Base-by-base conservation (phyloP, 2,888 invertebrate species). In the Entomobrya proxima region DNA sequence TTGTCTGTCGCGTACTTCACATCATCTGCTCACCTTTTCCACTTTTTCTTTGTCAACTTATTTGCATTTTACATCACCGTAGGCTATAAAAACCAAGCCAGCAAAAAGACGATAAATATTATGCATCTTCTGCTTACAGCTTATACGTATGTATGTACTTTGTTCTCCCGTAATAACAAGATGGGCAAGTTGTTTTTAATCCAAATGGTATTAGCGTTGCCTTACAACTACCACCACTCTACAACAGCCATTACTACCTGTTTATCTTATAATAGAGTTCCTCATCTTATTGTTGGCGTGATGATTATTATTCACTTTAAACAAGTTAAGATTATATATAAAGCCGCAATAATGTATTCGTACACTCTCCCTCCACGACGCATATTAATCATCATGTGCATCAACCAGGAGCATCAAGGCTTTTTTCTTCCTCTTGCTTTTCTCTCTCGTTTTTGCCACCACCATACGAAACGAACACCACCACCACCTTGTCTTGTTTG, bases 1-100 rank as follows among this genome's bases (percentile, higher is more conserved):
- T 79, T 80, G 72, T 85, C 79, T 85, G 85, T 79, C 85, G 85
- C 85, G 79, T 80, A 85, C 79, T 52, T 67, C 75, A 76, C 78
- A 69, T 72, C 72, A 72, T 64, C 52, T 75, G 58, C 84, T 84
- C 77, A 78, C 83, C 83, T 76, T 55, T 30, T 58, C 30, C 30
- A 30, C 47, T 40, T 52, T 67, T 84, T 72, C 74, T 79, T 52
- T 67, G 79, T 85, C 85, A 74, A 75, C 75, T 85, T 44, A 85
- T 85, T 85, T 85, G 85, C 85, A 79, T 85, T 75, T 77, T 85
- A 77, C 79, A 85, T 79, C 30, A 75, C 85, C 85, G 6, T 40
- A 85, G 85, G 85, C 64, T 37, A 78, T 18, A 27, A 69, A 52
- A 67, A 79, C 13, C 27, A 44, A 76, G 52, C 21, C 44, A 27